A percentile compares a stretch with the other conserved stretches of the same genome.
Conservation (phyloP, 2,888 invertebrate genomes). For the Conomelus anceps region DNA sequence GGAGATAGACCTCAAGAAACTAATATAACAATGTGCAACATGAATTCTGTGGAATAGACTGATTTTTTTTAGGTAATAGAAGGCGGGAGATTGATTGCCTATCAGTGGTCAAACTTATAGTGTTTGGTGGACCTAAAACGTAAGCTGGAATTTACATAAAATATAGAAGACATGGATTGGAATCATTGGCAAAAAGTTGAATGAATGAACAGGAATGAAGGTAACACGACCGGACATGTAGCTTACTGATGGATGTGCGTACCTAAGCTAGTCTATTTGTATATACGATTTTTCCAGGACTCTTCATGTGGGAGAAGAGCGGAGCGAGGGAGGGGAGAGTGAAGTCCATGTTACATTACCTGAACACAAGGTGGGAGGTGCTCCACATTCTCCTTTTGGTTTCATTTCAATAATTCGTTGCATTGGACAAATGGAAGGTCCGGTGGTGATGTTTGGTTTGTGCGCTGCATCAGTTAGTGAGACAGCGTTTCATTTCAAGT, state of each 20-base stretch:
- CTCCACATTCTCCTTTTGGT: background rate
- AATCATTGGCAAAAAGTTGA: background rate
- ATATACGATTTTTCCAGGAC: background rate
- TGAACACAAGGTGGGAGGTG: conserved; percentile 6
- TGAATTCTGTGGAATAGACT: too few relatives aligned
- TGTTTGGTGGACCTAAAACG: background rate
- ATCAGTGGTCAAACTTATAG: background rate
- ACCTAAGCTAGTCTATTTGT: background rate
- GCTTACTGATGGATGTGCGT: background rate
- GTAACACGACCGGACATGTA: background rate
- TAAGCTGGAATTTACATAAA: background rate
- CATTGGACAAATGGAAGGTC: background rate
- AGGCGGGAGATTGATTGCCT: background rate
- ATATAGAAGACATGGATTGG: background rate
- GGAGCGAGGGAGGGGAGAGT: background rate
- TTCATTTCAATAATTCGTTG: conserved; percentile 6
- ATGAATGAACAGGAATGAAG: background rate
- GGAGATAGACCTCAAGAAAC: too few relatives aligned
- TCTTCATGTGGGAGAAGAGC: background rate
- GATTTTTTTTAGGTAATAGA: background rate
- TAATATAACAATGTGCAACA: too few relatives aligned
- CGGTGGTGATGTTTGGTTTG: background rate
- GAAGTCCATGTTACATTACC: background rate
- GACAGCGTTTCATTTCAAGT: conserved; percentile 6
- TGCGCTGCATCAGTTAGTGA: too few relatives aligned